Conservation (phyloP, 1,140 invertebrate species). For the Aphis gossypii region DNA sequence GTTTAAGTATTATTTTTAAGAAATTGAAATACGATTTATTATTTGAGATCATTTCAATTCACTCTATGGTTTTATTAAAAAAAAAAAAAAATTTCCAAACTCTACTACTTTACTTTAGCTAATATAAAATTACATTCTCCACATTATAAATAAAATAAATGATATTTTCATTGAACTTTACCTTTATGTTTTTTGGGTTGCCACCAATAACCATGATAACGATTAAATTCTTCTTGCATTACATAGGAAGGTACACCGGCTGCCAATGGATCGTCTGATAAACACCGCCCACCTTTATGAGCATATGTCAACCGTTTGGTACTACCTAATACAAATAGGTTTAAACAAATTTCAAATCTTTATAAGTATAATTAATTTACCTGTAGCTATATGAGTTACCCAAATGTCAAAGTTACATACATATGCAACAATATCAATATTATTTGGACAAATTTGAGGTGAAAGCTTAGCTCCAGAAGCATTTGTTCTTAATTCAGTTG, state of each 20-base stretch:
- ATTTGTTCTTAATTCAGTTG: conserved; percentile 74
- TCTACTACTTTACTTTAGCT: too few relatives aligned
- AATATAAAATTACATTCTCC: neutral
- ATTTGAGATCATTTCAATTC: neutral
- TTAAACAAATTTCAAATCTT: neutral
- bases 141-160: neutral
- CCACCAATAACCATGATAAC: conserved; percentile 98
- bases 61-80: neutral
- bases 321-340: conserved; percentile 62
- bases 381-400: conserved; percentile 80
- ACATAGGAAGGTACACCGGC: conserved; percentile 96
- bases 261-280: conserved; percentile 84
- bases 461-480: conserved; percentile 77
- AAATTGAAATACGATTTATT: too few relatives aligned
- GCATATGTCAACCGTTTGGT: conserved; percentile 79
- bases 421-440: conserved; percentile 86
- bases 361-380: conserved; percentile 62
- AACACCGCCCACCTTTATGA: conserved; percentile 75
- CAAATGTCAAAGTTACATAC: conserved; percentile 91
- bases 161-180: conserved; percentile 61
- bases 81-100: too few relatives aligned
- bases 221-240: conserved; percentile 96
- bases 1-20: too few relatives aligned
- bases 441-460: conserved; percentile 89
- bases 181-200: conserved; percentile 76